These are phyloP conservation scores for Meloidogyne chitwoodi DNA, from an alignment of 1,140 invertebrate genomes.

Conservation along the genomic window DNA sequence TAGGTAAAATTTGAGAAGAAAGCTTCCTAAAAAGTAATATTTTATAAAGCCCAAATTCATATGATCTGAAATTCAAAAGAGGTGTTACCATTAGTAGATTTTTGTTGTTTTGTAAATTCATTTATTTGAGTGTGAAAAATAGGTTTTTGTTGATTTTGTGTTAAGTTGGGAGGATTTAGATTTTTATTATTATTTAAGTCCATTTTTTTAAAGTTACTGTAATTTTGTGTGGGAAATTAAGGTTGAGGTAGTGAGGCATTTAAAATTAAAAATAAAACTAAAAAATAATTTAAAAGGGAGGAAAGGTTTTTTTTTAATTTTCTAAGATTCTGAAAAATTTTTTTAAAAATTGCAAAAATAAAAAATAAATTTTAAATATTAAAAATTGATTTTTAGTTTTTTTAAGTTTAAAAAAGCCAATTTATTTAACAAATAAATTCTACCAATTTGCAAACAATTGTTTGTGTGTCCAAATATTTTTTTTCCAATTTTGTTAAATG, in stretches of 20 bases:
- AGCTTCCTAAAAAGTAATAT: no score
- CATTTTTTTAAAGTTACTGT: neutral
- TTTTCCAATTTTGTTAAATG: neutral
- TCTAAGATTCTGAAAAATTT: no score
- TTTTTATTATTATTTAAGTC: neutral
- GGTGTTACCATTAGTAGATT: neutral
- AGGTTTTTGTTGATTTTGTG: neutral
- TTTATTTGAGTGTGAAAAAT: slow-evolving; percentile 10
- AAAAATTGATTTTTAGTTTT: neutral
- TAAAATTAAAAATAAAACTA: no score
- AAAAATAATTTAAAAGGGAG: no score
- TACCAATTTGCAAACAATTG: neutral
- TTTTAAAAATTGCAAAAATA: no score
- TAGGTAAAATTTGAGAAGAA: no score
- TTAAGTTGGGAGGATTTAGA: neutral
- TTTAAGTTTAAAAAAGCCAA: neutral
- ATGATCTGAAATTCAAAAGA: no score
- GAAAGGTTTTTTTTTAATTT: no score
- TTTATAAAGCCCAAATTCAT: no score
- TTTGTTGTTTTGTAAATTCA: neutral
- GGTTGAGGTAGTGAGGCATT: no score
- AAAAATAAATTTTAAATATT: neutral
- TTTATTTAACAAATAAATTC: neutral
- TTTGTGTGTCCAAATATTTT: neutral
- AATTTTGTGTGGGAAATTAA: neutral